These are phyloP conservation scores for Alca torda DNA, from an alignment of 2,797 vertebrate species.

Conservation along the genomic window DNA sequence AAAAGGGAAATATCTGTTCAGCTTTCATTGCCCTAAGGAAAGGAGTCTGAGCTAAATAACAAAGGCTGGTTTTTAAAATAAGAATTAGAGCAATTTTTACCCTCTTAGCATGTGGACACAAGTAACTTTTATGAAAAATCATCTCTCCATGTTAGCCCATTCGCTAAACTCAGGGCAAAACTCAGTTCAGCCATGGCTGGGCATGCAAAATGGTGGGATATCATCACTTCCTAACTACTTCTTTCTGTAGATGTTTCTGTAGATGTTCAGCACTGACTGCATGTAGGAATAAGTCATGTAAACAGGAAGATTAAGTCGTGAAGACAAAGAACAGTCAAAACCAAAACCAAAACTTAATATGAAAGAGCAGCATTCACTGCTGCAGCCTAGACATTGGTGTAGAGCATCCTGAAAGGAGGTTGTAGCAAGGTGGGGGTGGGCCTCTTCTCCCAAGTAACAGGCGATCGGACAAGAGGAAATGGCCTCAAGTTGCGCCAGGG, in stretches of 20 bases:
- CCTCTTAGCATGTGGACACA: rapidly evolving
- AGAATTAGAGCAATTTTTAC: not conserved
- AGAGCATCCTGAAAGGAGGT: not conserved
- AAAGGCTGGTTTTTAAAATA: not conserved
- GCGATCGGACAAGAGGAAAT: no score
- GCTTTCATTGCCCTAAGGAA: not conserved
- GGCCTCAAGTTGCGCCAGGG: no score
- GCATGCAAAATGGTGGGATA: not conserved
- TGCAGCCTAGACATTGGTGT: not conserved
- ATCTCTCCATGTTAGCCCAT: not conserved
- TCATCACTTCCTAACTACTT: not conserved
- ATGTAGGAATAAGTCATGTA: not conserved
- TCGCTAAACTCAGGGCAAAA: not conserved
- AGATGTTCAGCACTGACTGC: not conserved
- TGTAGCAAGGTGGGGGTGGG: no score
- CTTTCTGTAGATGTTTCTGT: not conserved
- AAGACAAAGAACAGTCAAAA: not conserved
- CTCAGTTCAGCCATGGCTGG: not conserved
- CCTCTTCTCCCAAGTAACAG: no score
- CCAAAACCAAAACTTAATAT: not conserved
- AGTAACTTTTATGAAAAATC: not conserved
- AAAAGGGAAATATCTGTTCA: not conserved
- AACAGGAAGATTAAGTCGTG: not conserved
- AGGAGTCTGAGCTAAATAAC: not conserved
- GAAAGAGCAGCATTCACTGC: not conserved